Conservation (phyloP, 1,140 invertebrate genomes). For the Pseudomyrmex sp. region DNA sequence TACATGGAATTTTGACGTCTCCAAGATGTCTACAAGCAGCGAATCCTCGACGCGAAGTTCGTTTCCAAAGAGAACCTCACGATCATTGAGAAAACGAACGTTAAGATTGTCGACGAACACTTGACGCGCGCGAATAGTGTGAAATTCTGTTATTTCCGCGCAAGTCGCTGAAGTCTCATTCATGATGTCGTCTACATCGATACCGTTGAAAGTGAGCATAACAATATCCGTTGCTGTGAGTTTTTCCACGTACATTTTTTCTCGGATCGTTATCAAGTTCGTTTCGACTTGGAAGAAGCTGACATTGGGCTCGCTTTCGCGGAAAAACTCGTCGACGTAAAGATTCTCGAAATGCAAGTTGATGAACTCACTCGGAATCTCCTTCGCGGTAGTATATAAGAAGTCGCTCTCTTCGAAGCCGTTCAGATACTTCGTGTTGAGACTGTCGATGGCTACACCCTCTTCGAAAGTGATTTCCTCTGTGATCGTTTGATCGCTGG, state of each 20-base stretch:
- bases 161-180: constrained; percentile 35
- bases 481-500: constrained; percentile 68
- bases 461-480: constrained; percentile 58
- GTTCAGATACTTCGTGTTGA: constrained; percentile 71
- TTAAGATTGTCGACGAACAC: constrained; percentile 57
- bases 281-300: constrained; percentile 43
- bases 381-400: constrained; percentile 66
- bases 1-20: constrained; percentile 55
- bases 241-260: constrained; percentile 58
- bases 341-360: constrained; percentile 69
- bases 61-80: constrained; percentile 26
- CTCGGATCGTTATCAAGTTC: constrained; percentile 43
- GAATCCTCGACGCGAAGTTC: constrained; percentile 24
- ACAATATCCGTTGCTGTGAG: constrained; percentile 64
- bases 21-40: constrained; percentile 14
- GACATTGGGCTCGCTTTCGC: constrained; percentile 1
- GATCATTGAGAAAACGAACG: constrained; percentile 61
- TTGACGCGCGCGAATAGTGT: constrained; percentile 23
- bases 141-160: constrained; percentile 5
- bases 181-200: constrained; percentile 64
- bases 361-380: constrained; percentile 58
- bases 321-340: constrained; percentile 51
- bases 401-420: constrained; percentile 69
- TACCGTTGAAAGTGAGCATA: constrained; percentile 65
- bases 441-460: constrained; percentile 66